Evolutionary conservation across 2,888 invertebrate species (phyloP), one percentile per base, ranked within the genome.

Genomic region (Oxytorus armatus): DNA sequence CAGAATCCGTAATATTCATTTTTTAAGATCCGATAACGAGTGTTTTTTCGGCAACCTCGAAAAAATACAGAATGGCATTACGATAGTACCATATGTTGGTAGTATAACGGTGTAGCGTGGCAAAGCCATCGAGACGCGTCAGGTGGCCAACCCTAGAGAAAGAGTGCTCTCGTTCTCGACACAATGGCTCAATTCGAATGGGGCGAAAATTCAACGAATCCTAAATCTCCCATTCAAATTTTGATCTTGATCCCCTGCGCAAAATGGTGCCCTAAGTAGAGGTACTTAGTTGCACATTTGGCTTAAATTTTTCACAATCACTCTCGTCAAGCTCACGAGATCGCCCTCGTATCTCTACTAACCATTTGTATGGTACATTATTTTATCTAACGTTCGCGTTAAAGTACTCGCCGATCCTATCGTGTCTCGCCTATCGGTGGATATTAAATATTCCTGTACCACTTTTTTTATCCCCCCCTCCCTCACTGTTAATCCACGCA

Each of bases 211-310:
- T 80, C 78, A 68, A 63, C 42, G 85, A 82, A 18, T 44, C 76
- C 86, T 84, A 88, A 90, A 90, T 89, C 89, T 89, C 86, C 86
- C 88, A 91, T 91, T 92, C 89, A 91, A 91, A 91, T 91, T n/a
- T 86, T 85, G 86, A 88, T 89, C 88, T 85, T 82, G 81, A 88
- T 86, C 88, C 89, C 85, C 83, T 65, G 86, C 86, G 85, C 87
- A 88, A 86, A 89, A 88, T 84, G 88, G 86, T 86, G 78, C 85
- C 85, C 79, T 91, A 91, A 90, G 90, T 90, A 91, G 23, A 36
- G 88, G 84, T 91, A 90, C 91, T 91, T 91, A 90, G 91, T 90
- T 91, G 91, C 90, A 91, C 91, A 91, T 91, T 91, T 91, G 91
- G 91, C 87, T 90, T 85, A 86, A 89, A 90, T 86, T 87, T 85